Base-by-base conservation (phyloP, 2,888 invertebrate species). In the Andrena flavipes region DNA sequence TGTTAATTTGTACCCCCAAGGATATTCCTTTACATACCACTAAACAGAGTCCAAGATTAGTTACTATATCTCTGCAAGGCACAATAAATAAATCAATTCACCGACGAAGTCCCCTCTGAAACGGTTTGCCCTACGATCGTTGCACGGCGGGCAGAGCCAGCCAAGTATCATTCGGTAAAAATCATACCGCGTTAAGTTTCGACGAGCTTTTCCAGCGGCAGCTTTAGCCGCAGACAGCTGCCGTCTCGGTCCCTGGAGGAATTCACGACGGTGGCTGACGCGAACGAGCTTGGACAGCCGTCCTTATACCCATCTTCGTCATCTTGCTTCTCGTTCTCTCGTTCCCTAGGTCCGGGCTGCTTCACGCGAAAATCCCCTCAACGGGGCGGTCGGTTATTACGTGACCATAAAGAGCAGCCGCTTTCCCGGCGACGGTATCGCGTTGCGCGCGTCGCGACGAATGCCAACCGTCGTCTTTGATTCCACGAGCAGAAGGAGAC, bases 291-390 rank as follows among this genome's bases (percentile, higher is more conserved):
- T 87, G 91, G 93, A 93, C 93, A 93, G 90, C 90, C 91, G 89
- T 91, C 93, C 93, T 93, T 93, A 92, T 90, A 91, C 91, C 92
- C 93, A 92, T 93, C 93, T 92, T 92, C 92, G 91, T 93, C 90
- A 91, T 87, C 91, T 89, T 90, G 82, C 86, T 87, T 84, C 81
- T 81, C 80, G 80, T 54, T 30, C 74, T 76, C 23, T 42, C 65
- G 84, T 78, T 78, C 65, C 48, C 29, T 71, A 71, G 7, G 56
- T 23, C 35, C 3, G 26, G 49, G 48, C 48, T 13, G 62, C 64
- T 70, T 42, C 42, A 42, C 65, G 60, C 65, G 76, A 73, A 85
- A 70, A 70, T 80, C 71, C 78, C 78, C 67, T 71, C 62, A 63
- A 67, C 78, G 70, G 29, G 3, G 23, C 78, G 35, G 62, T 64